Evolutionary conservation across 2,113 vertebrate species (phyloP), one percentile per base, ranked within the genome.

Genomic region (Stictonetta naevosa): DNA sequence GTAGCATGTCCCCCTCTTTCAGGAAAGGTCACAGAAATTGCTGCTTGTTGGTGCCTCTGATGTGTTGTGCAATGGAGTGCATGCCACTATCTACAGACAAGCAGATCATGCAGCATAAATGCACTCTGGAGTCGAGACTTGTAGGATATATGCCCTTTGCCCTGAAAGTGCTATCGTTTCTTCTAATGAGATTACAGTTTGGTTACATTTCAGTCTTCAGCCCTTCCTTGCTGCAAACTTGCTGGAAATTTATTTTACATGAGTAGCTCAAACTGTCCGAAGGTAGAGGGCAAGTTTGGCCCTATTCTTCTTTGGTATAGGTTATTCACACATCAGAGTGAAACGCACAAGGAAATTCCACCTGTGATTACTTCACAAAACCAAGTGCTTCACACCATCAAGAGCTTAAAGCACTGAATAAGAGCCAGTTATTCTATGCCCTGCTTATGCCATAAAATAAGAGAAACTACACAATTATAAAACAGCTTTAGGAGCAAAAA

Each of bases 11-110:
- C 60, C 26, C 78, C 38, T 86, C 44, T 74, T 93, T 92, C 58
- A 84, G 69, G 56, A 82, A 76, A 91, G 69, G 77, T 95, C 81
- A 36, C 53, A 75, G 76, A 83, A 89, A 93, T 64, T 59, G 52
- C 58, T 74, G 25, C 26, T 60, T 33, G 52, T 82, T 68, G 56
- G 25, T 71, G 29, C 25, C 48, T 81, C 60, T 75, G 69, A 72
- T 73, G 40, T 9, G 13, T 42, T 77, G 53, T 12, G 53, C 86
- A 66, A 48, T 29, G 26, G 25, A 68, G 48, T 13, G 28, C 63
- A 14, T 4, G 3, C 60, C 72, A 14, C 25, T 52, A 42, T n/a
- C 66, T 85, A 55, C 11, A 60, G 38, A 69, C 3, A 16, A 93
- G 40, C 40, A 72, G 21, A 66, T 60, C 56, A 21, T 6, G 48